Evolutionary conservation across 2,888 invertebrate species (phyloP), one percentile per base, ranked within the genome.

Genomic region (Aelia acuminata): DNA sequence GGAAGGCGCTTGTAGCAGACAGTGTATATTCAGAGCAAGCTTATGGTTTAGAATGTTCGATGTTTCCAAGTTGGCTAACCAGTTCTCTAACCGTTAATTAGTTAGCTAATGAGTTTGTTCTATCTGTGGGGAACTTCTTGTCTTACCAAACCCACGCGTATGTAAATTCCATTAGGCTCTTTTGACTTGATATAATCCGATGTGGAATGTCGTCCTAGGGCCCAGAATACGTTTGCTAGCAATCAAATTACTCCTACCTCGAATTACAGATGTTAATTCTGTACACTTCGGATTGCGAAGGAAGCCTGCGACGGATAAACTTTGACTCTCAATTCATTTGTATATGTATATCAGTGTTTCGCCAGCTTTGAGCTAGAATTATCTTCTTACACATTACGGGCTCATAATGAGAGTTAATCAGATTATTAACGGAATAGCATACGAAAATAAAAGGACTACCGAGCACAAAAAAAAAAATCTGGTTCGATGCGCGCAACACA

Each of bases 81-180:
- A n/a, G n/a, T 5, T 31, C 35, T 70, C 63, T 70, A 70, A 70
- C 63, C 63, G 35, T 70, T 70, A 70, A 70, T 70, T 70, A 70
- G 63, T 70, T 70, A 70, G 63, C 20, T 70, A 70, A 70, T 70
- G 63, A 70, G 63, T 70, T 70, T 70, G 63, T 70, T 70, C 63
- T 70, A 70, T 70, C 63, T 70, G n/a, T n/a, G 0, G 5, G 13
- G 7, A 70, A 70, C 13, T 70, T 70, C 63, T 35, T 70, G 63
- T 35, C 63, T 35, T 70, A 7, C 35, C 0, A 0, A 7, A 1
- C 63, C 63, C n/a, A n/a, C n/a, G 15, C 35, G 35, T 70, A 70
- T 70, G 35, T 70, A 70, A 70, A 70, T 70, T 70, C 63, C 63
- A 70, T 70, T 70, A 35, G 31, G 63, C 63, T 70, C 63, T 70